Conservation (phyloP, 2,888 invertebrate genomes). For the Germaria angustata region DNA sequence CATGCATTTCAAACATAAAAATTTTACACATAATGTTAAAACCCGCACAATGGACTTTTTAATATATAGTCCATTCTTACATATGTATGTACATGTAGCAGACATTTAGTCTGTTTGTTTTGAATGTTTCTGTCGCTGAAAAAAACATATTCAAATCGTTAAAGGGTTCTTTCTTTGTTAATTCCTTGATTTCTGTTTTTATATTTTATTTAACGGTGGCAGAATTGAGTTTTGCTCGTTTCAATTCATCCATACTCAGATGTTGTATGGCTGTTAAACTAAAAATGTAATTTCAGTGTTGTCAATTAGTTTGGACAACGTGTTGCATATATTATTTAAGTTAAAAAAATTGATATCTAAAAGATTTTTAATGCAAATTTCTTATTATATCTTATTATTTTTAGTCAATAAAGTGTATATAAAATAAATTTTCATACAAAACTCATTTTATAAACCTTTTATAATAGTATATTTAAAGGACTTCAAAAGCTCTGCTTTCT, state of each 20-base stretch:
- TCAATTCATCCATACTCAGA: slow-evolving; percentile 41
- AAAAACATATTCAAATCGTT: slow-evolving; percentile 24
- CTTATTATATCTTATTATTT: no score
- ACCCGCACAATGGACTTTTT: neutral
- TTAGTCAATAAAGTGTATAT: no score
- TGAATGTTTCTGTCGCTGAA: neutral
- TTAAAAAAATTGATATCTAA: no score
- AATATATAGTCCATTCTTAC: no score
- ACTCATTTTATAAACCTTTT: no score
- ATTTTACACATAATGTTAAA: slow-evolving; percentile 16
- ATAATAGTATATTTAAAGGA: no score
- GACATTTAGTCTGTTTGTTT: slow-evolving; percentile 34
- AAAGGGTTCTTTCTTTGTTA: slow-evolving; percentile 3
- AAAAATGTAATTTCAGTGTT: slow-evolving; percentile 33
- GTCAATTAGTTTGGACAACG: neutral
- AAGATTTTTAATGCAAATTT: no score
- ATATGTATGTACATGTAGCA: neutral
- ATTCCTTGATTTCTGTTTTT: slow-evolving; percentile 10
- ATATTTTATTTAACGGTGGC: slow-evolving; percentile 22
- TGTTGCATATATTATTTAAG: no score
- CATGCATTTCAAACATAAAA: neutral
- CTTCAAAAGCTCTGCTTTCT: no score
- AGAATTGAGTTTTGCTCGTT: slow-evolving; percentile 43
- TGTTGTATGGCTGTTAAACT: slow-evolving; percentile 33
- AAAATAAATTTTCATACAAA: no score